These are phyloP conservation scores for Melanerpes formicivorus DNA, from an alignment of 2,113 vertebrate species.

Conservation along the genomic window DNA sequence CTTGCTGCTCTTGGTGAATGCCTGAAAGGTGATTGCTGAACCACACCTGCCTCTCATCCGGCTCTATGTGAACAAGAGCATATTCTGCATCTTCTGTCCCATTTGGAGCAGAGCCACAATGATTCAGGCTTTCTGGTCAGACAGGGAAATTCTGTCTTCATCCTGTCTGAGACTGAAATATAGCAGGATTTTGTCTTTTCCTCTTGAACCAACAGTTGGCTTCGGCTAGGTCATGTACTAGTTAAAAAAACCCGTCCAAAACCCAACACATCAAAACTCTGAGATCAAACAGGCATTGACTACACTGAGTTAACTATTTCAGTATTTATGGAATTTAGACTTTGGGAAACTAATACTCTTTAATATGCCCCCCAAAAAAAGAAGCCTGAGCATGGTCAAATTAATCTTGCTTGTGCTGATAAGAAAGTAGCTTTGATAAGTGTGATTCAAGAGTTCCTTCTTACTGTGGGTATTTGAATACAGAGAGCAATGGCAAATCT, in stretches of 20 bases:
- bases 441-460: background rate
- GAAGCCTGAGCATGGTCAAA: background rate
- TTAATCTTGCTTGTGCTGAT: background rate
- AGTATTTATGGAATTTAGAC: background rate
- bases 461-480: background rate
- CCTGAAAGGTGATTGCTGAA: background rate
- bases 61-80: rapidly evolving
- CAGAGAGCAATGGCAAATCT: background rate
- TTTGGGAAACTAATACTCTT: background rate
- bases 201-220: background rate
- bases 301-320: background rate
- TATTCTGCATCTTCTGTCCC: background rate
- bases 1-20: background rate
- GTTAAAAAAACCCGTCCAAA: background rate
- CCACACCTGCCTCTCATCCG: background rate
- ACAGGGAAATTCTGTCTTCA: background rate
- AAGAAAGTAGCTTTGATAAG: background rate
- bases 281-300: background rate
- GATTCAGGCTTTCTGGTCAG: background rate
- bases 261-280: background rate
- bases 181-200: background rate
- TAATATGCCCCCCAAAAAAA: background rate
- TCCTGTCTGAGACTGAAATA: background rate
- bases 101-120: background rate
- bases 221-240: background rate